Evolutionary conservation across 2,113 vertebrate genomes (phyloP).

Genomic region (Cacatua alba): DNA sequence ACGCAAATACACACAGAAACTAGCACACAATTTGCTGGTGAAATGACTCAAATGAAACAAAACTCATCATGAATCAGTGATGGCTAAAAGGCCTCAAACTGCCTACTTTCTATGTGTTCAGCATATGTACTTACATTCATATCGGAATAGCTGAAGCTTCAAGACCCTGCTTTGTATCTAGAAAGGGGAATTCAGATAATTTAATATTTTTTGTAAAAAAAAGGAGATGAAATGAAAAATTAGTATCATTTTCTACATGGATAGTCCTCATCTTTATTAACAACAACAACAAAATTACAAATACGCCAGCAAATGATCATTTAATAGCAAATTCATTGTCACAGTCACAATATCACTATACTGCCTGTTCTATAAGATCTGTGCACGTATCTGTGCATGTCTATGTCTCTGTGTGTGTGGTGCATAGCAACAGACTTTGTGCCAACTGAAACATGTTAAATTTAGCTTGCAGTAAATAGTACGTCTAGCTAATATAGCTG

Average conservation of each 20-base stretch:
- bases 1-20: background rate
- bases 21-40: background rate
- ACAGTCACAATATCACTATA: background rate
- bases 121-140: background rate
- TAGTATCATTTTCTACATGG: background rate
- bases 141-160: background rate
- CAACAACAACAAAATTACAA: background rate
- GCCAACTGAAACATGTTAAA: slow-evolving; percentile 1
- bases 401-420: background rate
- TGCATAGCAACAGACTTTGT: background rate
- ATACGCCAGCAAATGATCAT: background rate
- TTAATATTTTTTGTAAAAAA: background rate
- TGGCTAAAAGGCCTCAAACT: background rate
- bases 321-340: background rate
- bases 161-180: background rate
- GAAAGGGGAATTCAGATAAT: background rate
- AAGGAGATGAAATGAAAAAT: background rate
- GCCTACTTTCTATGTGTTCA: background rate
- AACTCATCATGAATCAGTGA: background rate
- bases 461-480: slow-evolving; percentile 7
- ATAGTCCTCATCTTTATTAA: background rate
- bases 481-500: background rate
- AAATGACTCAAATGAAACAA: background rate
- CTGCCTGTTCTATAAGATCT: background rate
- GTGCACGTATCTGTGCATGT: background rate